Evolutionary conservation across 2,888 invertebrate species (phyloP).

Genomic region (Clusia tigrina): DNA sequence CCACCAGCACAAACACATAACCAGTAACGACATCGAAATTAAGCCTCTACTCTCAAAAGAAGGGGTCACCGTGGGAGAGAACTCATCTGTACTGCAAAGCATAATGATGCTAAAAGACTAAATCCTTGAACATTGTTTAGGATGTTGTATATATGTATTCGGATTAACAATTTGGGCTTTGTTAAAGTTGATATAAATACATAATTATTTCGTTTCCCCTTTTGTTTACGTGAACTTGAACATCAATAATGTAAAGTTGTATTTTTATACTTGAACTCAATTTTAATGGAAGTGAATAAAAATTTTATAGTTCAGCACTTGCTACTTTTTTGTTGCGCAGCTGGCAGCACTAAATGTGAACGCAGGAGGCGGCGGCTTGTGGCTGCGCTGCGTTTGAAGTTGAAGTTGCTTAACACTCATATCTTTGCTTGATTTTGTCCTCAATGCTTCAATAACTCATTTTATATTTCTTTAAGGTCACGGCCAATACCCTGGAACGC

Average conservation of each 20-base stretch:
- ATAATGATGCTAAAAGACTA: constrained; percentile 2
- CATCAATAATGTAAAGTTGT: too few relatives aligned
- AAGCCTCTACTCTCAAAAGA: constrained; percentile 48
- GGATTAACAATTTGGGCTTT: too few relatives aligned
- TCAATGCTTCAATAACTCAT: neutral
- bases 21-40: constrained; percentile 61
- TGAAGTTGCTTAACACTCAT: neutral
- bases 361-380: neutral
- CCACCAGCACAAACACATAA: constrained; percentile 62
- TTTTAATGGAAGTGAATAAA: neutral
- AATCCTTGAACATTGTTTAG: too few relatives aligned
- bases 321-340: neutral
- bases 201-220: too few relatives aligned
- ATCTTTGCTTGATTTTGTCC: neutral
- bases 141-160: too few relatives aligned
- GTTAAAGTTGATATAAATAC: too few relatives aligned
- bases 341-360: neutral
- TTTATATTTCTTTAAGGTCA: constrained; percentile 31
- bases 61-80: constrained; percentile 12
- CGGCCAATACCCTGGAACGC: constrained; percentile 49
- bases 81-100: neutral
- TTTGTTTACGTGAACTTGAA: too few relatives aligned
- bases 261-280: too few relatives aligned
- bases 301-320: neutral
- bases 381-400: neutral